These are phyloP conservation scores for Euthynnus affinis DNA, from an alignment of 2,797 vertebrate genomes.

Conservation along the genomic window DNA sequence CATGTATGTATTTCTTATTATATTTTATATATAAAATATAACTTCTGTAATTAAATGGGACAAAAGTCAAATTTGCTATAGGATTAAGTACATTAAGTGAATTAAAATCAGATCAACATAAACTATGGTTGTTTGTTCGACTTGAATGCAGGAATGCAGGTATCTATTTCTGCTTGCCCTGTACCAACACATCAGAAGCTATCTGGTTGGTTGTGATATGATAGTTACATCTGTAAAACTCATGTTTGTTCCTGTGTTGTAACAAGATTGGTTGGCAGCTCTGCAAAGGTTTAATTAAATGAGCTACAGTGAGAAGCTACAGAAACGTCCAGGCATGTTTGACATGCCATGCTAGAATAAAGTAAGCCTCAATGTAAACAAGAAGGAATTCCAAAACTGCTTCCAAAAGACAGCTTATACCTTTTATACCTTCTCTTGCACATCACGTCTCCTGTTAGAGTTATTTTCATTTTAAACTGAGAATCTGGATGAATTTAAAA, in stretches of 20 bases:
- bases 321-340: constrained; percentile 63
- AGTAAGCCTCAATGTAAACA: constrained; percentile 27
- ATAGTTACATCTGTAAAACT: constrained; percentile 25
- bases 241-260: constrained; percentile 41
- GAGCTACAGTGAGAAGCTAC: constrained; percentile 2
- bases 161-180: constrained; percentile 12
- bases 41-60: neutral
- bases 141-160: neutral
- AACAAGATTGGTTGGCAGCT: constrained; percentile 25
- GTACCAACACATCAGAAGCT: constrained; percentile 32
- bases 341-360: constrained; percentile 5
- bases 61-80: neutral
- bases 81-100: neutral
- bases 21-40: neutral
- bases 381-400: constrained; percentile 30
- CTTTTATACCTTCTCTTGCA: neutral
- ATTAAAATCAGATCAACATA: constrained; percentile 7
- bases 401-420: neutral
- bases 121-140: constrained; percentile 2
- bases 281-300: constrained; percentile 21
- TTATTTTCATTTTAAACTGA: neutral
- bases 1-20: too few species aligned
- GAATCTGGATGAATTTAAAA: neutral
- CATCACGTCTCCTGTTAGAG: neutral
- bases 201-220: constrained; percentile 20